These are phyloP conservation scores for Bolinopsis microptera DNA, from an alignment of 37 sponge, comb jelly and placozoan genomes.

Conservation along the genomic window DNA sequence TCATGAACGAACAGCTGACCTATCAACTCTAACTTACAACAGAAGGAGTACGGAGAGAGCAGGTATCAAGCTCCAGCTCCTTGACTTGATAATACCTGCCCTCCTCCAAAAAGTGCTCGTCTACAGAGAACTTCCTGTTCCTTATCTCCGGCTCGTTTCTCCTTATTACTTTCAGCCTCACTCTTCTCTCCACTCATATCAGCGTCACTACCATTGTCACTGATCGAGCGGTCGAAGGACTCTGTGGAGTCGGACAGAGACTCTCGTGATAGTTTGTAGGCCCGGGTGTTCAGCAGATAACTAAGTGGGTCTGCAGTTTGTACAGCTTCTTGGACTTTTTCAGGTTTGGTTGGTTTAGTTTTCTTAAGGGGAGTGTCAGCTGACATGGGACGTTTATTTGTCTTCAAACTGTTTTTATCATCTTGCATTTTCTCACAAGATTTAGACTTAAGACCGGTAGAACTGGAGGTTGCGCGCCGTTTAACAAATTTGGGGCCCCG, in stretches of 20 bases:
- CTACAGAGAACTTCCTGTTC: not conserved
- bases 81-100: not conserved
- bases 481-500: not conserved
- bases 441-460: not conserved
- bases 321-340: not conserved
- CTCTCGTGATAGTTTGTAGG: not conserved
- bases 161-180: not conserved
- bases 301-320: not conserved
- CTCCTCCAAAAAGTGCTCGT: slow-evolving; percentile 27
- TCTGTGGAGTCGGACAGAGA: not conserved
- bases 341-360: not conserved
- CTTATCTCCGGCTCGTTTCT: not conserved
- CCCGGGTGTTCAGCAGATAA: not conserved
- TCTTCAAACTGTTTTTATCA: not conserved
- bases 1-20: too few species aligned
- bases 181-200: not conserved
- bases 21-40: not conserved
- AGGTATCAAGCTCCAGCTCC: not conserved
- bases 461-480: not conserved
- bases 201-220: not conserved
- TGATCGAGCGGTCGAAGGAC: not conserved
- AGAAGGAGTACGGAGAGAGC: not conserved
- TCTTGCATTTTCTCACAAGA: slow-evolving; percentile 22
- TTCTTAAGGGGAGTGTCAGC: not conserved
- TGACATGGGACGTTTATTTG: slow-evolving; percentile 7